Base-by-base conservation (phyloP, 2,797 vertebrate genomes). In the Pantherophis alleghaniensis region DNA sequence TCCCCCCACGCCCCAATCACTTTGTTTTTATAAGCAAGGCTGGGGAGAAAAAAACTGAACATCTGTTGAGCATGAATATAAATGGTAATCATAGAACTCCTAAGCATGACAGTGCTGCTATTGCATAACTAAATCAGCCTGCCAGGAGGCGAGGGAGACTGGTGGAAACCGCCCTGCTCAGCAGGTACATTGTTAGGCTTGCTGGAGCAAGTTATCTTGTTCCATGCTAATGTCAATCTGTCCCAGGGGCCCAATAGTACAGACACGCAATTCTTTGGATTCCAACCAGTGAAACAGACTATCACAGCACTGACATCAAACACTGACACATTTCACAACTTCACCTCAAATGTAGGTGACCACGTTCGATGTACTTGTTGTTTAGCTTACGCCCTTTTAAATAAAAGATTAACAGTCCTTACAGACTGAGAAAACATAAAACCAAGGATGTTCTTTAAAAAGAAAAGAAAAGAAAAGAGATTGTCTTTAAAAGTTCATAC, bases 401-500 rank as follows among this genome's bases (percentile, higher is more conserved):
- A 91, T 83, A 47, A 66, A 53, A 26, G 51, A 57, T 24, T 26
- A 32, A 24, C 22, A 42, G 22, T 20, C 37, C 47, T 56, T 87
- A 0, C 14, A 20, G 53, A 66, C 88, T 32, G 56, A 7, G 32
- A 88, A 95, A 37, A 2, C 66, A 92, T 61, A 86, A 95, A 95
- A 91, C 32, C 91, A 95, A 1, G 88, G n/a, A 7, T 14, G 13
- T 89, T 87, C 24, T 74, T 63, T 28, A 28, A 61, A 66, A 66
- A 69, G 32, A 11, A 11, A 26, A 69, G 6, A 32, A 66, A 14
- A 69, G 6, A 32, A 66, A 14, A 74, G 32, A 79, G 7, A 79
- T 12, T 47, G 20, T 20, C 47, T 26, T 88, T n/a, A 93, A 93
- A 92, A 94, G 92, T 74, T 95, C 98, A 95, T 98, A 99, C 99